Evolutionary conservation across 2,888 invertebrate species (phyloP), one percentile per base, ranked within the genome.

Genomic region (Pimpla rufipes): DNA sequence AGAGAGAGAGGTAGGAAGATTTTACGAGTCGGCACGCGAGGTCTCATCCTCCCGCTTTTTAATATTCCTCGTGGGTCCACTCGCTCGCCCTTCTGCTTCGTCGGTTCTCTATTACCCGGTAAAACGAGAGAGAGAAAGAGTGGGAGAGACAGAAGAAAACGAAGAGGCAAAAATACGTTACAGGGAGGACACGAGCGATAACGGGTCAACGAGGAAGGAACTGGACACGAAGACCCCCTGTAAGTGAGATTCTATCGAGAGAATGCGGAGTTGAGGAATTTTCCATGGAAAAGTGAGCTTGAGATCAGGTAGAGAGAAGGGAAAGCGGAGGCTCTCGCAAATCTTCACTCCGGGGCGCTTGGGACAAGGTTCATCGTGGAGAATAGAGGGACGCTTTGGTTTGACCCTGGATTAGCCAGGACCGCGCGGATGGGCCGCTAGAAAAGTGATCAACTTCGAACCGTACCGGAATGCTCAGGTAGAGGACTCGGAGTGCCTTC

Each of bases 21-120:
- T 83, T 85, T 83, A 85, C 78, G 83, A 85, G 78, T 70, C 79
- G 57, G 78, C 83, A 81, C 83, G 78, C 78, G 75, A 85, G 62
- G 81, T 79, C 66, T 74, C 74, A 82, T 82, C 79, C 75, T 85
- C 81, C 78, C 83, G 81, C 78, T 85, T 79, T 67, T 83, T 79
- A 76, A 78, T 83, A 83, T 83, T 83, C 82, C 64, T 83, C 62
- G 21, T 71, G 66, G 70, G 74, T 77, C 64, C 47, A 55, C 68
- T 70, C 40, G 64, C 64, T 52, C 18, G 11, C 62, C 40, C 62
- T 76, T 47, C 35, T 42, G 29, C 71, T 11, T 35, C 57, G 18
- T 40, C 66, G 57, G 18, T 77, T 78, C 67, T 57, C 66, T 18
- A 71, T 66, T 64, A 66, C 40, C 50, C 59, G 35, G n/a, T 47